Percentiles rank a stretch among this genome's conserved stretches.
These are phyloP conservation scores for Alviniconcha strummeri DNA, from an alignment of 2,888 invertebrate species.

Conservation along the genomic window DNA sequence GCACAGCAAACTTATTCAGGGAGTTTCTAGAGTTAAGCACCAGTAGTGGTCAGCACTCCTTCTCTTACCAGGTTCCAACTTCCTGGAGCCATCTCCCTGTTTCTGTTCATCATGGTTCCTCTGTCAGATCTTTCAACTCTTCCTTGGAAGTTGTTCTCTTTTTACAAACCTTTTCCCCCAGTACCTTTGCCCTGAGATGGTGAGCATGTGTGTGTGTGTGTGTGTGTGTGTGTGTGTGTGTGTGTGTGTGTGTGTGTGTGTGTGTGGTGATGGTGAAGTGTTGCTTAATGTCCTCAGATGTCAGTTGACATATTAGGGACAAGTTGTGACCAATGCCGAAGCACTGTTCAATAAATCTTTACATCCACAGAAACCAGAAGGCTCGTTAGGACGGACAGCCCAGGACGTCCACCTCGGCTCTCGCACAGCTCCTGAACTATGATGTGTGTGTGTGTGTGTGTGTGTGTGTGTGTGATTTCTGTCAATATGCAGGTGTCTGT, in stretches of 20 bases:
- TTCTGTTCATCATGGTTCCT: not conserved
- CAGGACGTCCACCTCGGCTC: no score
- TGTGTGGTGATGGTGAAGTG: no score
- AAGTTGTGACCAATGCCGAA: no score
- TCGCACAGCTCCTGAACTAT: not conserved
- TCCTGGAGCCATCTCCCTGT: not conserved
- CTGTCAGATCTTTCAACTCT: not conserved
- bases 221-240: slow-evolving; percentile 2
- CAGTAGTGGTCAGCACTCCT: not conserved
- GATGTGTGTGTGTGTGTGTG: slow-evolving; percentile 6
- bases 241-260: not conserved
- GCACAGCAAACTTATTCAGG: not conserved
- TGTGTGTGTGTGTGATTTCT: not conserved
- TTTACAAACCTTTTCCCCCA: no score
- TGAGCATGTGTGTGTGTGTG: not conserved
- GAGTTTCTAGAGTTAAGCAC: not conserved
- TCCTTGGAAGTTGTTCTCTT: not conserved
- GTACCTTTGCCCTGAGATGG: not conserved
- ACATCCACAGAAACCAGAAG: no score
- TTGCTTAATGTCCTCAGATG: no score
- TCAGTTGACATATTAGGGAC: no score
- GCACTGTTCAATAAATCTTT: no score
- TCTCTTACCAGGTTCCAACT: not conserved
- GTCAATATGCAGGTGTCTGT: not conserved
- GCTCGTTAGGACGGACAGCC: no score